phyloP scores from a whole-genome alignment of 2,888 invertebrate genomes.

The Nymphalis polychloros region DNA sequence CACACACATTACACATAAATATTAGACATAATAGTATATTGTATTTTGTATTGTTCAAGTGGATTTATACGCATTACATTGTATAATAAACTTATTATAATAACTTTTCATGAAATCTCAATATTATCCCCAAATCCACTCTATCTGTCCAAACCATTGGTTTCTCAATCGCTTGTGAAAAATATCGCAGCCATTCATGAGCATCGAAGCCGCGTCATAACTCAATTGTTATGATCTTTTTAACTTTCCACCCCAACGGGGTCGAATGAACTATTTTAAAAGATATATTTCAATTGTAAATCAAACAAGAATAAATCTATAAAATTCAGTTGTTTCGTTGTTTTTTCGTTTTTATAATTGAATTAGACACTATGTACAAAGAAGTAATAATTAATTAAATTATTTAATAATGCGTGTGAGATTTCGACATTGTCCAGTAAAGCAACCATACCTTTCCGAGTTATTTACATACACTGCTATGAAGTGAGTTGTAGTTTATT shows the following conservation, averaged over 20 bases:
- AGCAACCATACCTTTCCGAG: too few species aligned
- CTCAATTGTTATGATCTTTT: constrained; percentile 37
- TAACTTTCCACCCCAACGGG: constrained; percentile 25
- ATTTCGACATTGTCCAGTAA: too few species aligned
- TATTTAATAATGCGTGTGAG: too few species aligned
- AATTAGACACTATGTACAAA: too few species aligned
- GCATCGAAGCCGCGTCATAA: constrained; percentile 34
- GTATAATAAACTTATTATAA: not conserved
- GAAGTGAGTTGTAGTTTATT: too few species aligned
- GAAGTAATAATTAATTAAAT: too few species aligned
- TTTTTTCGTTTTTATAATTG: too few species aligned
- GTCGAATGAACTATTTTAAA: not conserved
- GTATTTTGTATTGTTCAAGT: too few species aligned
- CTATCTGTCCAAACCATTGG: constrained; percentile 35
- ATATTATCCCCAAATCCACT: constrained; percentile 26
- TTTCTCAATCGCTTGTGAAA: constrained; percentile 40
- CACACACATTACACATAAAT: too few species aligned
- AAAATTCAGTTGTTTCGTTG: not conserved
- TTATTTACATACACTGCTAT: too few species aligned
- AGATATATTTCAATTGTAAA: constrained; percentile 9
- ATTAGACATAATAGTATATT: too few species aligned
- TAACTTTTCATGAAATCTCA: constrained; percentile 19
- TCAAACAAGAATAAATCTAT: not conserved
- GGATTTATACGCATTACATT: not conserved
- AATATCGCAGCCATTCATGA: constrained; percentile 32